Base-by-base conservation (phyloP, 2,797 vertebrate genomes). In the Pipistrellus nathusii region DNA sequence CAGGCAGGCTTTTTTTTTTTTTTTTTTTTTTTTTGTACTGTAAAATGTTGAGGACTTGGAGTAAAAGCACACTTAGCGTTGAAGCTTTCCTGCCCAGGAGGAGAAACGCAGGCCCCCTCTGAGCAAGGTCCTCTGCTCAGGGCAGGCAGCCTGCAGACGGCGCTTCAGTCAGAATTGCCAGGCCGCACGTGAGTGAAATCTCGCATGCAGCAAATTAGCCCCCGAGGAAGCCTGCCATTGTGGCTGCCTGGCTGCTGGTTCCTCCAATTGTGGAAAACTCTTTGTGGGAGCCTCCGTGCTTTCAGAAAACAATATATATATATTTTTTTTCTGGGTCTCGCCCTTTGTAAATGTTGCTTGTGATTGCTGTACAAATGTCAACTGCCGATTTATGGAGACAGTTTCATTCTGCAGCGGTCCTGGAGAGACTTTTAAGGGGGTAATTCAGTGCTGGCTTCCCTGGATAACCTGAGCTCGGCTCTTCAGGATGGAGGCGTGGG, bases 311-410 rank as follows among this genome's bases (percentile, higher is more conserved):
- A 81, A 7, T 59, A 84, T 64, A 32, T 95, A 7, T 59, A 84
- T 64, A 32, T 95, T 78, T 94, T 91, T 38, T n/a, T 59, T 9
- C 6, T 69, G 11, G 88, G 69, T 78, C 69, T 96, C 68, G 68
- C 84, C 87, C 48, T 95, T 96, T 69, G 21, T 46, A 77, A 97
- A 91, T 27, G n/a, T 90, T 88, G 75, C 86, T 44, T 96, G 59
- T 95, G 71, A 81, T 76, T 95, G 84, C 92, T 94, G 95, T 73
- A 27, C 73, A 69, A 20, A 8, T 92, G n/a, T 92, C 32, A 77
- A 1, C 69, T 7, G 76, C n/a, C 68, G 66, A 94, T 75, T 88
- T 38, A 55, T 93, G 27, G 88, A 92, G 95, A 93, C 46, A 51
- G 27, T 94, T 64, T 96, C 94, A 27, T 59, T 97, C 78, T 51